Evolutionary conservation across 2,113 vertebrate genomes (phyloP).

Genomic region (Pantherophis guttatus): DNA sequence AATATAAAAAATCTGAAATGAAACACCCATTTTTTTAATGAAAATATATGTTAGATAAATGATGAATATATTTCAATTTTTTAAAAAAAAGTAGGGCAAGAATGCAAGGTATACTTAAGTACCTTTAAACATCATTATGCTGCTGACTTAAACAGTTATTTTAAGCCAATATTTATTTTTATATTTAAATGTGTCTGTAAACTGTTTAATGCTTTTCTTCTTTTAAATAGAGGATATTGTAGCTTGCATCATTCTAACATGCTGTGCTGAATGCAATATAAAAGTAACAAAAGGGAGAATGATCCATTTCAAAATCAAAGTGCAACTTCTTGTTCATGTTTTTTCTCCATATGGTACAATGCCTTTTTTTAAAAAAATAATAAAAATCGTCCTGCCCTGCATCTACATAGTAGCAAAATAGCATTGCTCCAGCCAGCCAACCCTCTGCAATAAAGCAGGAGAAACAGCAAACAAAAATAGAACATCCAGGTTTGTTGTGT

Average conservation of each 20-base stretch:
- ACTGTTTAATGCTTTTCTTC: not conserved
- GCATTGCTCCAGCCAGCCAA: constrained; percentile 66
- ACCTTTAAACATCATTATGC: not conserved
- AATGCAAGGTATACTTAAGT: not conserved
- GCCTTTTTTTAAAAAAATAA: constrained; percentile 13
- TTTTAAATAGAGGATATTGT: constrained; percentile 29
- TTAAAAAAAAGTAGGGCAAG: not conserved
- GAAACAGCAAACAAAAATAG: constrained; percentile 79
- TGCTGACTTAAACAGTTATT: constrained; percentile 12
- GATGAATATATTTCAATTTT: not conserved
- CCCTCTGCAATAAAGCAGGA: constrained; percentile 73
- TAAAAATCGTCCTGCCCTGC: constrained; percentile 36
- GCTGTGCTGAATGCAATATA: constrained; percentile 19
- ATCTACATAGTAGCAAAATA: constrained; percentile 64
- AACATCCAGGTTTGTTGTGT: constrained; percentile 72
- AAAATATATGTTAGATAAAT: not conserved
- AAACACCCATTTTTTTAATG: not conserved
- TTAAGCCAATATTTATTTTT: constrained; percentile 33
- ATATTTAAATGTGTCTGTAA: constrained; percentile 14
- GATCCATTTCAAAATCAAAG: constrained; percentile 18
- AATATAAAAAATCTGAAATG: not conserved
- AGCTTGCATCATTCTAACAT: constrained; percentile 8
- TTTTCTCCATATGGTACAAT: not conserved
- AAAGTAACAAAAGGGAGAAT: constrained; percentile 6
- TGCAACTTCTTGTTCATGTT: not conserved